Percentiles rank a stretch among this genome's conserved stretches.
phyloP scores from a whole-genome alignment of 2,888 invertebrate species.

The Phalangium opilio region DNA sequence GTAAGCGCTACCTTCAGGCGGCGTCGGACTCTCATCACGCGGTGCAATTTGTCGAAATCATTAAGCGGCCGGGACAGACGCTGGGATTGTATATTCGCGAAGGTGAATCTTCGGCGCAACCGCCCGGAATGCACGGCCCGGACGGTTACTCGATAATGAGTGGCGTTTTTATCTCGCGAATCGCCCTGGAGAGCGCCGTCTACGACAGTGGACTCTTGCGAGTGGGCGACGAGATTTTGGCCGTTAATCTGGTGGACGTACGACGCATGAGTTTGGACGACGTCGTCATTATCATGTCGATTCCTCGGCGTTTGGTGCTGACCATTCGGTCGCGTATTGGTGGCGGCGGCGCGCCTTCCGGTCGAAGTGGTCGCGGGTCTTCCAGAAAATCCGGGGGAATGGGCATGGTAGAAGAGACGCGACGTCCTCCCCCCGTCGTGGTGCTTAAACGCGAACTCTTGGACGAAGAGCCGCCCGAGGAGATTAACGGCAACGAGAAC shows the following conservation, averaged over 20 bases:
- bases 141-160: conserved; percentile 89
- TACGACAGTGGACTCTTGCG: conserved; percentile 89
- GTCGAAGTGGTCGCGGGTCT: conserved; percentile 7
- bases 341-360: conserved; percentile 10
- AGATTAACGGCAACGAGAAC: conserved; percentile 24
- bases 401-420: conserved; percentile 21
- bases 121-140: not conserved
- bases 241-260: conserved; percentile 95
- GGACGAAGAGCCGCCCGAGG: conserved; percentile 18
- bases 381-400: conserved; percentile 9
- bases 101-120: conserved; percentile 37
- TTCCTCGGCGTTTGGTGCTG: conserved; percentile 83
- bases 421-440: conserved; percentile 66
- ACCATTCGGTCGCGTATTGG: conserved; percentile 58
- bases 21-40: conserved; percentile 11
- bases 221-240: conserved; percentile 96
- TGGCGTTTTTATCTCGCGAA: conserved; percentile 94
- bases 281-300: conserved; percentile 98
- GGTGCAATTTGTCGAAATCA: conserved; percentile 72
- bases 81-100: conserved; percentile 94
- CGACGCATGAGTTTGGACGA: conserved; percentile 96
- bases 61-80: conserved; percentile 96
- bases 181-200: conserved; percentile 89
- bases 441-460: conserved; percentile 61
- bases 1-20: conserved; percentile 59